These are phyloP conservation scores for Conomelus anceps DNA, from an alignment of 2,888 invertebrate genomes.

Conservation along the genomic window DNA sequence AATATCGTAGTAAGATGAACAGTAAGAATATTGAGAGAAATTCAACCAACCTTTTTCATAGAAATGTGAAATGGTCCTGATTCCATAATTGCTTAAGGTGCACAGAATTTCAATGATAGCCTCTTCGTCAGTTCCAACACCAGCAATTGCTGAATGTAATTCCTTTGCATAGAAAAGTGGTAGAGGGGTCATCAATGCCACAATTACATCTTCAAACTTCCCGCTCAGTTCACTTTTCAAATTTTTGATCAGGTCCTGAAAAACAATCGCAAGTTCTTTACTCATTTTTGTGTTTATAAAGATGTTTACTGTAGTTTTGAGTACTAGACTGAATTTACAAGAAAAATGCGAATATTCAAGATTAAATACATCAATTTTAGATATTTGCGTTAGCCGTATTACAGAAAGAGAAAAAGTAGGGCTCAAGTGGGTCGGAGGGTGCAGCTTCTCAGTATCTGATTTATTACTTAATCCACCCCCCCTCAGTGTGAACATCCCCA, in stretches of 20 bases:
- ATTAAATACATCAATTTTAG: too few relatives aligned
- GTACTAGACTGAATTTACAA: too few relatives aligned
- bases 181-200: constrained; percentile 85
- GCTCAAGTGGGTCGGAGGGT: too few relatives aligned
- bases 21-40: not conserved
- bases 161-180: constrained; percentile 88
- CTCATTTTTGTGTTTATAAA: too few relatives aligned
- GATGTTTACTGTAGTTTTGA: too few relatives aligned
- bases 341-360: too few relatives aligned
- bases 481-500: too few relatives aligned
- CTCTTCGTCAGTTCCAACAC: constrained; percentile 82
- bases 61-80: constrained; percentile 74
- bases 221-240: constrained; percentile 85
- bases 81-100: constrained; percentile 84
- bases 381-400: too few relatives aligned
- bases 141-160: constrained; percentile 77
- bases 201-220: constrained; percentile 79
- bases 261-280: not conserved
- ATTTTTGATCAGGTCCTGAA: constrained; percentile 67
- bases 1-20: not conserved
- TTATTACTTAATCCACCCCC: too few relatives aligned
- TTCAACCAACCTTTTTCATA: constrained; percentile 66
- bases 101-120: constrained; percentile 89
- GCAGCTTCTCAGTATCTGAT: too few relatives aligned
- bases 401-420: too few relatives aligned